Evolutionary conservation across 2,113 vertebrate species (phyloP).

Genomic region (Oenanthe oenanthe): DNA sequence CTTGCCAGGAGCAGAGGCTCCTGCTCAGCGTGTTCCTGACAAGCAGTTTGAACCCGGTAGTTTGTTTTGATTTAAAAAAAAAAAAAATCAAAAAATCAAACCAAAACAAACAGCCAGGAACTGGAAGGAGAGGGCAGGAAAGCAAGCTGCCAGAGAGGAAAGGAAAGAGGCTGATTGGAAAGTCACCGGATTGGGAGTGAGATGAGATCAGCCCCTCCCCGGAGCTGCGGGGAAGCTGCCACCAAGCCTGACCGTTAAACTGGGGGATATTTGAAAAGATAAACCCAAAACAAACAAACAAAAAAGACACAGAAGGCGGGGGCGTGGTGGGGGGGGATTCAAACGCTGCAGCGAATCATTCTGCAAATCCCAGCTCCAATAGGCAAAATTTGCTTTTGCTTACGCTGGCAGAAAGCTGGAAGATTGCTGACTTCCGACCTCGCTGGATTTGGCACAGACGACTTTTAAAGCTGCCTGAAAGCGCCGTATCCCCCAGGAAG

Average conservation of each 20-base stretch:
- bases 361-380: neutral
- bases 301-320: neutral
- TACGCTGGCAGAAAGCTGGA: constrained; percentile 42
- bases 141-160: neutral
- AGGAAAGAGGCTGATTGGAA: neutral
- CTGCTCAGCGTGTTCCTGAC: neutral
- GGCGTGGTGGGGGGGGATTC: neutral
- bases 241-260: neutral
- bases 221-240: neutral
- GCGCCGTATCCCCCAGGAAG: neutral
- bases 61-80: constrained; percentile 56
- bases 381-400: constrained; percentile 29
- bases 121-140: neutral
- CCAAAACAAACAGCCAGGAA: neutral
- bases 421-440: constrained; percentile 35
- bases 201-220: neutral
- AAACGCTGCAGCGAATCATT: neutral
- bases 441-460: neutral
- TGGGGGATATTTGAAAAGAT: constrained; percentile 15
- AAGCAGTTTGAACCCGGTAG: neutral
- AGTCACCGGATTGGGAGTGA: neutral
- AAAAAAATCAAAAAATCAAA: neutral
- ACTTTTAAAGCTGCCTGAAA: neutral
- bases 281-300: neutral
- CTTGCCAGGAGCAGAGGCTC: constrained; percentile 3